A percentile compares a stretch with the other conserved stretches of the same genome.
phyloP scores from a whole-genome alignment of 1,140 invertebrate species.

The Meloidogyne exigua region DNA sequence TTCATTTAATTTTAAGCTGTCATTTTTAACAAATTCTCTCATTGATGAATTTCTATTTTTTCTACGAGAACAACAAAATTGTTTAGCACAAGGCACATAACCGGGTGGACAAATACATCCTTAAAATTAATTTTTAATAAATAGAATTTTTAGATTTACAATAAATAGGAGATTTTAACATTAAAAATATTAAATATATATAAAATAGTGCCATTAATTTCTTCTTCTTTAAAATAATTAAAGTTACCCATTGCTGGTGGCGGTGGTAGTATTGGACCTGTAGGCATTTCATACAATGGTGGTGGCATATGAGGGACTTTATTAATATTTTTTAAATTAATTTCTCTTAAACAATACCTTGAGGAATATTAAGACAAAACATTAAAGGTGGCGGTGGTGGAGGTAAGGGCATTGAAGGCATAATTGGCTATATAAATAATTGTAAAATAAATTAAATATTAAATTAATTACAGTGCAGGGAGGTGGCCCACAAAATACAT shows the following conservation, averaged over 20 bases:
- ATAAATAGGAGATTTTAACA: no score
- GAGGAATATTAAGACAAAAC: background rate
- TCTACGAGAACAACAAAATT: slow-evolving; percentile 15
- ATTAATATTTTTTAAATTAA: background rate
- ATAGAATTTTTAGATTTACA: no score
- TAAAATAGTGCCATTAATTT: no score
- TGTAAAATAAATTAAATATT: background rate
- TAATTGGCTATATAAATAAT: background rate
- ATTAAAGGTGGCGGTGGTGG: slow-evolving; percentile 17
- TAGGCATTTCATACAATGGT: background rate
- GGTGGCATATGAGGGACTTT: background rate
- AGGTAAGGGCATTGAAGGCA: background rate
- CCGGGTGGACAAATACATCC: slow-evolving; percentile 23
- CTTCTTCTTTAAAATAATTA: background rate
- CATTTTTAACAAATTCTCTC: background rate
- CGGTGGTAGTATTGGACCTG: slow-evolving; percentile 4
- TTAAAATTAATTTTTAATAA: background rate
- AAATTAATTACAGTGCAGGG: slow-evolving; percentile 14
- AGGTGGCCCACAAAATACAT: background rate
- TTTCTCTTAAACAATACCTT: background rate
- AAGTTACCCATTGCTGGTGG: background rate
- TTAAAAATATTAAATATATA: no score
- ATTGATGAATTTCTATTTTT: slow-evolving; percentile 4
- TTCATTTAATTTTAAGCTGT: background rate
- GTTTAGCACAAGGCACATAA: slow-evolving; percentile 22